phyloP scores from a whole-genome alignment of 2,888 invertebrate genomes.

The Horisme vitalbata region DNA sequence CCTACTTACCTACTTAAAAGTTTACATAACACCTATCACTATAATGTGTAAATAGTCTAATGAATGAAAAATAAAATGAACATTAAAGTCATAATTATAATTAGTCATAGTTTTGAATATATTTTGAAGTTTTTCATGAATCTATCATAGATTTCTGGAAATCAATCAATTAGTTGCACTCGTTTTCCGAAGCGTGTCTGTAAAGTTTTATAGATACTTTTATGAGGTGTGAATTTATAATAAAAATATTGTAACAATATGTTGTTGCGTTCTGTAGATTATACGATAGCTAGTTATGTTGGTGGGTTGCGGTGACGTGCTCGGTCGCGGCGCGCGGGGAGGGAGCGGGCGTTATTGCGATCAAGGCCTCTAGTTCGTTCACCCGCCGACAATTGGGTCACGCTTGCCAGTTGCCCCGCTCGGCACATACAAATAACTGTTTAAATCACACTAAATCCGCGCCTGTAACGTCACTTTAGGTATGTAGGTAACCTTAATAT shows the following conservation, averaged over 20 bases:
- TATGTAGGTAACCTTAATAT: conserved; percentile 56
- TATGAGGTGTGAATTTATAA: conserved; percentile 43
- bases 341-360: conserved; percentile 70
- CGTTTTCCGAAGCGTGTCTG: conserved; percentile 26
- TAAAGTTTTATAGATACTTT: conserved; percentile 36
- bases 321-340: conserved; percentile 40
- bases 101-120: too few species aligned
- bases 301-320: conserved; percentile 50
- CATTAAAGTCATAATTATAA: too few species aligned
- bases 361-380: conserved; percentile 82
- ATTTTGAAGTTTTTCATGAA: not conserved
- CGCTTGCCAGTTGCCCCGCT: conserved; percentile 58
- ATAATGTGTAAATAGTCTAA: not conserved
- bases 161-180: conserved; percentile 33
- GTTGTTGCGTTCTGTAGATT: conserved; percentile 21
- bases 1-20: conserved; percentile 34
- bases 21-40: conserved; percentile 48
- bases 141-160: conserved; percentile 1
- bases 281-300: conserved; percentile 21
- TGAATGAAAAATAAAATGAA: too few species aligned
- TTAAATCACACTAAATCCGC: conserved; percentile 72
- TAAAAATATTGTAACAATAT: conserved; percentile 58
- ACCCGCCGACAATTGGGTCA: conserved; percentile 77
- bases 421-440: conserved; percentile 72
- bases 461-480: conserved; percentile 65